These are phyloP conservation scores for Argynnis bischoffii DNA, from an alignment of 2,888 invertebrate genomes.

Conservation along the genomic window DNA sequence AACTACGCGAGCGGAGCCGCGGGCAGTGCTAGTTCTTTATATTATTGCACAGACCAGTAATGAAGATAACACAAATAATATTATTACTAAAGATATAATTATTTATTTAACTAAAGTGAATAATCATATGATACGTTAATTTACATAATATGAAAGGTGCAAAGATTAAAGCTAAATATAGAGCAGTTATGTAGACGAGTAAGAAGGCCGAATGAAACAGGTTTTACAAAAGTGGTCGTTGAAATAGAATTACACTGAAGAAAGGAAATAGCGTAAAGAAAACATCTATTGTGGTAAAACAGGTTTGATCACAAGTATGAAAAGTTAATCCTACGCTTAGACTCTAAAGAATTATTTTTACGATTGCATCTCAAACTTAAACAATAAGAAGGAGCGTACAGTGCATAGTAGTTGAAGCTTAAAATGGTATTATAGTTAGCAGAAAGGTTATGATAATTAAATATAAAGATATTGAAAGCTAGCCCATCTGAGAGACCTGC, in stretches of 20 bases:
- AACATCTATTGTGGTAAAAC: slow-evolving; percentile 16
- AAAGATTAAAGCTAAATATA: not conserved
- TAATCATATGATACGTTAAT: too few species aligned
- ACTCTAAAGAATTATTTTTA: slow-evolving; percentile 1
- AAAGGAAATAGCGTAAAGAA: slow-evolving; percentile 18
- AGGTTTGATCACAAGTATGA: slow-evolving; percentile 16
- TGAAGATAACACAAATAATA: too few species aligned
- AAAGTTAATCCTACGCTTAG: not conserved
- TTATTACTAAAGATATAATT: too few species aligned
- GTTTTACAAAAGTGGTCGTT: slow-evolving; percentile 11
- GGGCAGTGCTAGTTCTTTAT: not conserved
- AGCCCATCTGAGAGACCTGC: too few species aligned
- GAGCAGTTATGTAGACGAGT: not conserved
- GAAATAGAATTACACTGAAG: slow-evolving; percentile 19
- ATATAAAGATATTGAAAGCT: too few species aligned
- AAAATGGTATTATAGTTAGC: too few species aligned
- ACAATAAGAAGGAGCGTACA: too few species aligned
- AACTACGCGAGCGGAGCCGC: not conserved
- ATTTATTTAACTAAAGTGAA: too few species aligned
- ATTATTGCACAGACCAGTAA: too few species aligned
- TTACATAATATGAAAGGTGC: too few species aligned
- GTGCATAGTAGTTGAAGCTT: too few species aligned
- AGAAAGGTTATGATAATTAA: too few species aligned
- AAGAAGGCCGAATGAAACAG: slow-evolving; percentile 8
- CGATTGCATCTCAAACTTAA: not conserved